These are phyloP conservation scores for Heliconius erato DNA, from an alignment of 2,888 invertebrate species.

Conservation along the genomic window DNA sequence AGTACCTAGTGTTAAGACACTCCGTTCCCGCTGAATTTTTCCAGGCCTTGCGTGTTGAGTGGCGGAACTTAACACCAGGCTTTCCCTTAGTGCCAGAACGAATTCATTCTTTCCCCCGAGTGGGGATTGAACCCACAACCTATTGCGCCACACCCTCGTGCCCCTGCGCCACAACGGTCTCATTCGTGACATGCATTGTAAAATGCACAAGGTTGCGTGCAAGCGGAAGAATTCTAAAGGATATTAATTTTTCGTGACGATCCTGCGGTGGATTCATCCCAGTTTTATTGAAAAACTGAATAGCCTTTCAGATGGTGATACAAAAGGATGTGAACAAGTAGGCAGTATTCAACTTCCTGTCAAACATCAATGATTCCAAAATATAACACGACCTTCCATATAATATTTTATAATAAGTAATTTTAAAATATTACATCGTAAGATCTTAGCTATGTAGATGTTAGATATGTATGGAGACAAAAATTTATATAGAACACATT, in stretches of 20 bases:
- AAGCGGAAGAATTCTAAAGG: slow-evolving; percentile 54
- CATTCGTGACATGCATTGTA: neutral
- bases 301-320: slow-evolving; percentile 71
- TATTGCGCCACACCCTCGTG: too few species aligned
- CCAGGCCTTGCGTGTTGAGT: too few species aligned
- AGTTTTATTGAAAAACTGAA: slow-evolving; percentile 75
- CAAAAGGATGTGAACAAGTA: slow-evolving; percentile 62
- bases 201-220: slow-evolving; percentile 28
- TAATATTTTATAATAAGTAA: neutral
- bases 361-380: slow-evolving; percentile 50
- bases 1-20: too few species aligned
- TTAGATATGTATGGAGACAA: neutral
- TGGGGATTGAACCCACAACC: too few species aligned
- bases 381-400: slow-evolving; percentile 15
- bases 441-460: neutral
- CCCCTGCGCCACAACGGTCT: neutral
- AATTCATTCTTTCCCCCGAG: too few species aligned
- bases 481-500: too few species aligned
- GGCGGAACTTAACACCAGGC: too few species aligned
- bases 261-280: slow-evolving; percentile 65
- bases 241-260: slow-evolving; percentile 70
- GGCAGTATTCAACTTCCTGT: slow-evolving; percentile 55
- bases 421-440: neutral
- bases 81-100: too few species aligned
- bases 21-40: too few species aligned